Percentiles rank a stretch among this genome's conserved stretches.
These are phyloP conservation scores for Ridgeia piscesae DNA, from an alignment of 1,140 invertebrate species.

Conservation along the genomic window DNA sequence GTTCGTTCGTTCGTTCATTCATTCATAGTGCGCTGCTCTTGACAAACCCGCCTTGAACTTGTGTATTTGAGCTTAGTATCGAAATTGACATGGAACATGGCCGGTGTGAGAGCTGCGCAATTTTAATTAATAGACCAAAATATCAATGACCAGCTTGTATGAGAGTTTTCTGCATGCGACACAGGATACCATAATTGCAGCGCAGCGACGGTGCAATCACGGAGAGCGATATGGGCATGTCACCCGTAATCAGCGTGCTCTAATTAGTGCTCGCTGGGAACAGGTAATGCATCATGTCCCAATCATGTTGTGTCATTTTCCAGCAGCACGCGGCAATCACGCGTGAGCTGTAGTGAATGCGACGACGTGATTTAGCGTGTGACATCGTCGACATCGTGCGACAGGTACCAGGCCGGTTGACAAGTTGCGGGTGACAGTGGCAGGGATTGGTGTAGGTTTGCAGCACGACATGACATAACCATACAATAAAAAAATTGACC, in stretches of 20 bases:
- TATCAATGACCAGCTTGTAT: background rate
- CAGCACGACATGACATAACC: too few relatives aligned
- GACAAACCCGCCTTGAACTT: background rate
- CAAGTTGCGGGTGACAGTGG: background rate
- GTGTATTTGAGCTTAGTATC: background rate
- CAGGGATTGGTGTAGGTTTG: background rate
- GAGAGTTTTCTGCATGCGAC: background rate
- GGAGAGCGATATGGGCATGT: background rate
- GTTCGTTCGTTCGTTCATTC: too few relatives aligned
- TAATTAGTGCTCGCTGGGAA: background rate
- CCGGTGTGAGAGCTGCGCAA: background rate
- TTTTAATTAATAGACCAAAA: background rate
- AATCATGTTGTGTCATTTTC: background rate
- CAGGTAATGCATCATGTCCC: conserved; percentile 3
- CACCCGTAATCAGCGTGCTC: background rate
- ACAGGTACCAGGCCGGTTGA: background rate
- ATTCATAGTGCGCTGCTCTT: background rate
- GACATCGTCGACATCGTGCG: background rate
- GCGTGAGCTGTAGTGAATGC: background rate
- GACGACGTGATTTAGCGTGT: background rate
- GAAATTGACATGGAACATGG: background rate
- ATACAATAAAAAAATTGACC: too few relatives aligned
- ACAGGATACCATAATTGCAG: background rate
- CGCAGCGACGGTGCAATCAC: background rate
- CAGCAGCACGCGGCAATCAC: background rate